Conservation (phyloP, 2,888 invertebrate species). For the Hedychridium roseum region DNA sequence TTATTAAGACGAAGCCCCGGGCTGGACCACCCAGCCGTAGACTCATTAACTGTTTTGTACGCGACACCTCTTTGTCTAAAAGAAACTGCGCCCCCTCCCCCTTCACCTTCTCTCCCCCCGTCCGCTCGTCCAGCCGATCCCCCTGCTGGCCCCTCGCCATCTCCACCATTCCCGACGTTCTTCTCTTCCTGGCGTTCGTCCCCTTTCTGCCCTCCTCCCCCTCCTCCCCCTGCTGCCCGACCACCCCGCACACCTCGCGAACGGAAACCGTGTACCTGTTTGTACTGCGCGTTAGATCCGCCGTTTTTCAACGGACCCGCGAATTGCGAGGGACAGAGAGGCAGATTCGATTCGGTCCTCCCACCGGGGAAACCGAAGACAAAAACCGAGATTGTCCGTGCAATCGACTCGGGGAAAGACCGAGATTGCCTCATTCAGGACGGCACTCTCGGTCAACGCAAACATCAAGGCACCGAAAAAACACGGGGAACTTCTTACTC, state of each 20-base stretch:
- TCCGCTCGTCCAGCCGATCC: not conserved
- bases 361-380: constrained; percentile 3
- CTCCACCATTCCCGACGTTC: constrained; percentile 4
- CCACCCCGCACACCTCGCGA: constrained; percentile 12
- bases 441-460: no score
- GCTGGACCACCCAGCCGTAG: constrained; percentile 62
- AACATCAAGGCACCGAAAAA: no score
- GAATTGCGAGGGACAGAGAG: constrained; percentile 11
- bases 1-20: constrained; percentile 60
- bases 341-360: constrained; percentile 21
- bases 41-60: constrained; percentile 62
- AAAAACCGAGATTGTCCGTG: constrained; percentile 9
- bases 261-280: no score
- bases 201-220: not conserved
- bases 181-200: not conserved
- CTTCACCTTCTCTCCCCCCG: constrained; percentile 6
- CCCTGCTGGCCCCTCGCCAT: constrained; percentile 7
- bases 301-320: constrained; percentile 29
- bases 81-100: constrained; percentile 35
- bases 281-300: constrained; percentile 46
- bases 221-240: constrained; percentile 2
- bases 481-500: no score
- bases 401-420: not conserved
- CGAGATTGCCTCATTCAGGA: no score
- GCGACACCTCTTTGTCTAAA: constrained; percentile 60